These are phyloP conservation scores for Coptodon rendalli DNA, from an alignment of 2,113 vertebrate species.

Conservation along the genomic window DNA sequence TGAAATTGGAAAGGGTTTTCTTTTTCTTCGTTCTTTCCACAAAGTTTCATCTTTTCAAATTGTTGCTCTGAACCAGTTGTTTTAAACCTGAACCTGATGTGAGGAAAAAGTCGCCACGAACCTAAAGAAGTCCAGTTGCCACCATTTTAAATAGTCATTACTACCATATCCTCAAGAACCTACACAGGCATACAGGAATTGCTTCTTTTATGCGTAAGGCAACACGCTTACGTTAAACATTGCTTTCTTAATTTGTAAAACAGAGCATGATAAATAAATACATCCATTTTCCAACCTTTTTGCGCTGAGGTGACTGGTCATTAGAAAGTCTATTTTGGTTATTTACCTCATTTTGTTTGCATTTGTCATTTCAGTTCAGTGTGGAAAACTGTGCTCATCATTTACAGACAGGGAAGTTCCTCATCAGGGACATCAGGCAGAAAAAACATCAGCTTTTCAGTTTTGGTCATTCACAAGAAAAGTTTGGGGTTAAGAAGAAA, in stretches of 20 bases:
- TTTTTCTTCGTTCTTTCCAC: not conserved
- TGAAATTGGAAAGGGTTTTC: not conserved
- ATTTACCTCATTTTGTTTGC: not conserved
- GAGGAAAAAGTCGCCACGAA: not conserved
- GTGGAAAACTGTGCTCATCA: not conserved
- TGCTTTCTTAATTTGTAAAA: not conserved
- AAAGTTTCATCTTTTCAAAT: not conserved
- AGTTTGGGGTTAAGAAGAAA: not conserved
- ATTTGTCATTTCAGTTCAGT: not conserved
- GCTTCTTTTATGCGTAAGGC: not conserved
- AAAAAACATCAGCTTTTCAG: not conserved
- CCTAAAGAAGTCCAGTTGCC: not conserved
- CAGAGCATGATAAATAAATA: not conserved
- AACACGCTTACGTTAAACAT: not conserved
- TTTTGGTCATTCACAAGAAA: not conserved
- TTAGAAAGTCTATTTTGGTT: not conserved
- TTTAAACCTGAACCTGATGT: not conserved
- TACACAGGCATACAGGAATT: not conserved
- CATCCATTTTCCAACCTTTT: not conserved
- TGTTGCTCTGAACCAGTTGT: not conserved
- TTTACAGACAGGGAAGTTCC: not conserved
- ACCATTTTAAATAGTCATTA: not conserved
- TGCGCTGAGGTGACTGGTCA: not conserved
- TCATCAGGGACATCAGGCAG: not conserved
- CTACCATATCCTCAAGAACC: not conserved